Evolutionary conservation across 2,888 invertebrate genomes (phyloP).

Genomic region (Drosophila putrida): DNA sequence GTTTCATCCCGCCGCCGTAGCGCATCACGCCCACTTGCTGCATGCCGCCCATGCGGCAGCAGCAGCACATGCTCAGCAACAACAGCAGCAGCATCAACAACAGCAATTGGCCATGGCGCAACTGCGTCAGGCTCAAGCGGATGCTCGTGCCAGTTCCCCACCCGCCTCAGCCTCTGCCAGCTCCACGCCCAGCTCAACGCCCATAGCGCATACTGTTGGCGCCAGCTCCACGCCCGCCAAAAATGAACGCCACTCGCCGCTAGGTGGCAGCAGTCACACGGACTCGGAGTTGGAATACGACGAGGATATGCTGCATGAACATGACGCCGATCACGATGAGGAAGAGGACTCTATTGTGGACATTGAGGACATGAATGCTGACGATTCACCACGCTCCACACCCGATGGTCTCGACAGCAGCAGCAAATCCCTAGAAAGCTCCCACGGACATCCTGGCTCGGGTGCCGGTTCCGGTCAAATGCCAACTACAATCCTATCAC

Average conservation of each 20-base stretch:
- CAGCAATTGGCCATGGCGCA: constrained; percentile 58
- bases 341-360: constrained; percentile 90
- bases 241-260: constrained; percentile 85
- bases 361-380: constrained; percentile 91
- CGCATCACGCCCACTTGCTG: constrained; percentile 82
- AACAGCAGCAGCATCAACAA: constrained; percentile 75
- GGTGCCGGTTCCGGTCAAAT: constrained; percentile 59
- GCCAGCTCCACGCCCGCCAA: constrained; percentile 74
- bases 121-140: constrained; percentile 74
- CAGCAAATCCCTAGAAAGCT: constrained; percentile 82
- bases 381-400: constrained; percentile 84
- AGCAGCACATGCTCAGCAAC: constrained; percentile 81
- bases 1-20: constrained; percentile 79
- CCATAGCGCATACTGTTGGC: constrained; percentile 49
- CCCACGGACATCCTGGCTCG: constrained; percentile 57
- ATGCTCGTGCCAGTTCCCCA: constrained; percentile 72
- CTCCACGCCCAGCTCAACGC: constrained; percentile 75
- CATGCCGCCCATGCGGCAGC: constrained; percentile 82
- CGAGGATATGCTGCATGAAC: constrained; percentile 77
- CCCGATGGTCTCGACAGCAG: constrained; percentile 84
- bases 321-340: constrained; percentile 79
- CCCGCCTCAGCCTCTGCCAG: constrained; percentile 78
- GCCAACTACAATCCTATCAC: constrained; percentile 80
- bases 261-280: constrained; percentile 84
- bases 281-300: constrained; percentile 86